phyloP scores from a whole-genome alignment of 2,888 invertebrate species.

The Amblyjoppa fuscipennis region DNA sequence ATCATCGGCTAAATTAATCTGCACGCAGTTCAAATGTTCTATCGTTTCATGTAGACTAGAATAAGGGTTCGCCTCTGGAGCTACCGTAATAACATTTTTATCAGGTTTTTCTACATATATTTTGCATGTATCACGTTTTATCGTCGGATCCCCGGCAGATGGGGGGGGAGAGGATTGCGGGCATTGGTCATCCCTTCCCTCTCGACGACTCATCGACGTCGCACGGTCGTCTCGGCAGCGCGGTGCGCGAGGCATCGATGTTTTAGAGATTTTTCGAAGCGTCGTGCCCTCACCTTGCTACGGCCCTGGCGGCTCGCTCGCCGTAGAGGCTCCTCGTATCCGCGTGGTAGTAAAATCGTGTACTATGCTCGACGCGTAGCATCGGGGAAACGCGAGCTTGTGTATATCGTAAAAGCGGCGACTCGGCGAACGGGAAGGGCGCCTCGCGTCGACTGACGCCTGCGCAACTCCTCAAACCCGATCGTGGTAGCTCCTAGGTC shows the following conservation, averaged over 20 bases:
- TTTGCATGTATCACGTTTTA: constrained; percentile 13
- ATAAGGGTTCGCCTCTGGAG: not conserved
- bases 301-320: constrained; percentile 20
- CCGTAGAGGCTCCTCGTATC: not conserved
- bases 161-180: constrained; percentile 24
- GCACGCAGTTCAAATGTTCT: not conserved
- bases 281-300: constrained; percentile 24
- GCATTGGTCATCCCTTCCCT: constrained; percentile 42
- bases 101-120: not conserved
- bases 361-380: constrained; percentile 26
- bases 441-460: constrained; percentile 38
- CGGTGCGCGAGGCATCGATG: not conserved
- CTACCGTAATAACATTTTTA: not conserved
- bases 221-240: constrained; percentile 3
- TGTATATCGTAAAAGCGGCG: constrained; percentile 1
- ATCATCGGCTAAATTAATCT: too few species aligned
- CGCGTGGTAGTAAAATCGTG: constrained; percentile 13
- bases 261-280: constrained; percentile 6
- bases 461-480: constrained; percentile 44
- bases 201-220: constrained; percentile 33
- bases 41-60: not conserved
- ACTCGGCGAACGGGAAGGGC: constrained; percentile 1
- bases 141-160: constrained; percentile 29
- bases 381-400: constrained; percentile 6
- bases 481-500: constrained; percentile 40